A percentile compares a stretch with the other conserved stretches of the same genome.
Evolutionary conservation across 2,888 invertebrate species (phyloP).

Genomic region (Myathropa florea): DNA sequence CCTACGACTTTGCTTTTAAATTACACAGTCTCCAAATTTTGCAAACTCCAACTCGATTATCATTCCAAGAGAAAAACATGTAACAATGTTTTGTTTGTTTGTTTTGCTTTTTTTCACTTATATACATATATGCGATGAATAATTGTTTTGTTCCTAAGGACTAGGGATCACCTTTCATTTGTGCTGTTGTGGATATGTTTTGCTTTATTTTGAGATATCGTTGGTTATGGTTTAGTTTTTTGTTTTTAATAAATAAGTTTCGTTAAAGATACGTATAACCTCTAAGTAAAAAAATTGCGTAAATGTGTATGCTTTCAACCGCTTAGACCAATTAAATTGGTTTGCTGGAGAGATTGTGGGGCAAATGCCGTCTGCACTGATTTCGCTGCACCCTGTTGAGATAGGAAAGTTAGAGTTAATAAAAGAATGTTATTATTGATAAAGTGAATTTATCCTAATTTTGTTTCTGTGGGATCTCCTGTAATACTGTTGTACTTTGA

Average conservation of each 20-base stretch:
- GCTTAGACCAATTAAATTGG: constrained; percentile 41
- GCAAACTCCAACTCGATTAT: constrained; percentile 24
- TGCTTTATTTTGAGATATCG: constrained; percentile 44
- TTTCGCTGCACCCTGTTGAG: constrained; percentile 87
- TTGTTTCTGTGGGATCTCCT: too few species aligned
- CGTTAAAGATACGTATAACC: constrained; percentile 15
- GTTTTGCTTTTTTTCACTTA: neutral
- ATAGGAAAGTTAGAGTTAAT: constrained; percentile 22
- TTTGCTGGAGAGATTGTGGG: constrained; percentile 78
- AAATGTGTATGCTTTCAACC: constrained; percentile 4
- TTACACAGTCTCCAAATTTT: constrained; percentile 67
- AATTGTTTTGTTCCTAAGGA: constrained; percentile 55
- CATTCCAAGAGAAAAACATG: neutral
- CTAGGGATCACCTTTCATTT: constrained; percentile 67
- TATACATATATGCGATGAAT: neutral
- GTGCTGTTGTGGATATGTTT: constrained; percentile 44
- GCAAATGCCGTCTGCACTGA: constrained; percentile 86
- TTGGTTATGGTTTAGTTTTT: constrained; percentile 34
- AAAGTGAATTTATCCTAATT: too few species aligned
- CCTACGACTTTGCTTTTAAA: constrained; percentile 1
- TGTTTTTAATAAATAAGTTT: constrained; percentile 56
- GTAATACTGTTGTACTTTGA: too few species aligned
- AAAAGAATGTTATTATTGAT: neutral
- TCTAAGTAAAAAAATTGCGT: constrained; percentile 15
- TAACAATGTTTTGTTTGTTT: constrained; percentile 1